Percentiles rank a stretch among this genome's conserved stretches.
Conservation (phyloP, 2,888 invertebrate genomes). For the Nasonia oneida region DNA sequence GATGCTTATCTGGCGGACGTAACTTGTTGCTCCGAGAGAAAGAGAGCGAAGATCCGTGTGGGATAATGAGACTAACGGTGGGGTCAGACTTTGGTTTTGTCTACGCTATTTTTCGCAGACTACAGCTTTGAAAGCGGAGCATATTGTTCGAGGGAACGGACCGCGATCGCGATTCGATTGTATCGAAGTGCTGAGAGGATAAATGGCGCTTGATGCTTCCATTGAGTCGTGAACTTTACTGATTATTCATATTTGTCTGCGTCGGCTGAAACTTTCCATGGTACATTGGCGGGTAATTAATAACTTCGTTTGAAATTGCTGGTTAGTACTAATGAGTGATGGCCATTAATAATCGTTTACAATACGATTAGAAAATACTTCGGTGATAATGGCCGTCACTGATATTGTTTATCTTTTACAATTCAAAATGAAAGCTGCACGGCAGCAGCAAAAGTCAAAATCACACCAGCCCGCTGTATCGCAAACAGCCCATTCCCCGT, state of each 20-base stretch:
- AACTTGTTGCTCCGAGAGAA: slow-evolving; percentile 27
- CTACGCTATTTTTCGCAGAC: slow-evolving; percentile 10
- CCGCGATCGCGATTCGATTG: background rate
- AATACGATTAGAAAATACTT: too few species aligned
- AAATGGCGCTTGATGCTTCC: background rate
- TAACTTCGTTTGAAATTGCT: too few species aligned
- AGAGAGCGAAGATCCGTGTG: background rate
- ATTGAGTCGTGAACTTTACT: background rate
- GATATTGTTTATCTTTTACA: too few species aligned
- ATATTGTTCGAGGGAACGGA: background rate
- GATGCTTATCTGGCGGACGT: slow-evolving; percentile 44
- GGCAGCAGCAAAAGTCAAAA: too few species aligned
- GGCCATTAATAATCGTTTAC: background rate
- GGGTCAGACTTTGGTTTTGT: background rate
- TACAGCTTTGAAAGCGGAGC: background rate
- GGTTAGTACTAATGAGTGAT: background rate
- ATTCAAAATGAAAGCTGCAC: too few species aligned
- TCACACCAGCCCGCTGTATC: background rate
- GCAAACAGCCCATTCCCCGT: background rate
- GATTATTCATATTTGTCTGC: background rate
- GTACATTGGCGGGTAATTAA: background rate
- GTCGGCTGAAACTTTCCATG: too few species aligned
- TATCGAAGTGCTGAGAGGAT: background rate
- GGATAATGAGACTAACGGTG: slow-evolving; percentile 42
- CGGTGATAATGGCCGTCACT: too few species aligned